These are phyloP conservation scores for Streptopelia turtur DNA, from an alignment of 2,797 vertebrate species.

Conservation along the genomic window DNA sequence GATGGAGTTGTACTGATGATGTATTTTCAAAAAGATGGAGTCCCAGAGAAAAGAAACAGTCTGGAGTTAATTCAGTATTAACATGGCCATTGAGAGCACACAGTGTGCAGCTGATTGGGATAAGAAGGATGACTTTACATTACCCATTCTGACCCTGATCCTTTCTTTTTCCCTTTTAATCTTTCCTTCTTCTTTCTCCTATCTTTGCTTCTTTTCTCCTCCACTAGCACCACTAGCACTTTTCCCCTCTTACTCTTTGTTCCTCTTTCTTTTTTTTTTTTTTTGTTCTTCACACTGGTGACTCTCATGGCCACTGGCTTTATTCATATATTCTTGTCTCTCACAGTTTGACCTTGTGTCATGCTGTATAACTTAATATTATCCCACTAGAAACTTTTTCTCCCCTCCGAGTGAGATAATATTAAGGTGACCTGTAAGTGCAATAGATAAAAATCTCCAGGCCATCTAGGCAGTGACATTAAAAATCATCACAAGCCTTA, in stretches of 20 bases:
- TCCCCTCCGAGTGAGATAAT: constrained; percentile 69
- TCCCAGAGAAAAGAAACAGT: constrained; percentile 60
- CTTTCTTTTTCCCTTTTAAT: constrained; percentile 37
- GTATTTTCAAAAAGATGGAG: constrained; percentile 64
- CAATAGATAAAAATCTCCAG: constrained; percentile 78
- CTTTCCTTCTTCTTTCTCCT: neutral
- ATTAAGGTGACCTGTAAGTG: constrained; percentile 77
- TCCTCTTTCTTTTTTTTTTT: neutral
- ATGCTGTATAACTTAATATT: constrained; percentile 78
- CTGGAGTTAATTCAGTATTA: constrained; percentile 50
- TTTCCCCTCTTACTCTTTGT: constrained; percentile 22
- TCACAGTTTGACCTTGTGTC: constrained; percentile 74
- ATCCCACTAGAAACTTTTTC: constrained; percentile 71
- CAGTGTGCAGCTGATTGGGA: constrained; percentile 16
- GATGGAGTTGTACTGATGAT: constrained; percentile 68
- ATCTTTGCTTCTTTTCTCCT: neutral
- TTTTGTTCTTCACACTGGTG: constrained; percentile 29
- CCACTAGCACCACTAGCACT: neutral
- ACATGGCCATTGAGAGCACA: neutral
- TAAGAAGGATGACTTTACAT: constrained; percentile 39
- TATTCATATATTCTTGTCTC: constrained; percentile 77
- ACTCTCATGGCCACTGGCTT: constrained; percentile 74
- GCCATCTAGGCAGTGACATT: constrained; percentile 76
- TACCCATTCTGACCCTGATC: constrained; percentile 37
- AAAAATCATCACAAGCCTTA: constrained; percentile 76